A percentile compares a stretch with the other conserved stretches of the same genome.
Evolutionary conservation across 2,888 invertebrate genomes (phyloP).

Genomic region (Drosophila mettleri): DNA sequence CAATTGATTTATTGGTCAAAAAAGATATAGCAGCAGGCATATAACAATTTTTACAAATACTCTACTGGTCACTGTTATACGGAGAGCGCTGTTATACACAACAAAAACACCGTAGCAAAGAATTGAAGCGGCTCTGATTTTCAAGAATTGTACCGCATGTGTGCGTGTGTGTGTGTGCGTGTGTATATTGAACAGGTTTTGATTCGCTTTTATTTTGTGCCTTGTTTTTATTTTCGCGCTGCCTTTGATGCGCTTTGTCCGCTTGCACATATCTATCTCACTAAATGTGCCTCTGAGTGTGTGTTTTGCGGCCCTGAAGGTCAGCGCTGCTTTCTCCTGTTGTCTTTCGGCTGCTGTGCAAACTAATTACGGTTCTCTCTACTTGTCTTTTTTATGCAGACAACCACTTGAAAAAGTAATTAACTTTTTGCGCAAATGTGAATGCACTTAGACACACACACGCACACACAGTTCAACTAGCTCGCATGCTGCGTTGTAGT

Average conservation of each 20-base stretch:
- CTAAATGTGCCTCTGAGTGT: slow-evolving; percentile 6
- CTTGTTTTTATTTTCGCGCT: slow-evolving; percentile 51
- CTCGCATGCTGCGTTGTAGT: slow-evolving; percentile 30
- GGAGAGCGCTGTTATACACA: slow-evolving; percentile 48
- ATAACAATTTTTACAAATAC: slow-evolving; percentile 32
- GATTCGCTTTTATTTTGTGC: slow-evolving; percentile 52
- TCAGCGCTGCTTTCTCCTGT: slow-evolving; percentile 64
- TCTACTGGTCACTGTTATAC: slow-evolving; percentile 44
- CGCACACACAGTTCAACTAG: slow-evolving; percentile 1
- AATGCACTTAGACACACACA: slow-evolving; percentile 45
- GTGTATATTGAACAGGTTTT: slow-evolving; percentile 55
- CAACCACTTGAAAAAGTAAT: slow-evolving; percentile 62
- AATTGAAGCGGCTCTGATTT: slow-evolving; percentile 60
- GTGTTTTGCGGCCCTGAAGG: slow-evolving; percentile 44
- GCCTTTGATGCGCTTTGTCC: slow-evolving; percentile 61
- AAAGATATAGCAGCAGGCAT: slow-evolving; percentile 23
- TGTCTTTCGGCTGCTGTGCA: slow-evolving; percentile 55
- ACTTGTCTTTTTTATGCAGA: slow-evolving; percentile 12
- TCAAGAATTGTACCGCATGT: slow-evolving; percentile 45
- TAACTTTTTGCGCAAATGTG: slow-evolving; percentile 46
- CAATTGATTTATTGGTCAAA: slow-evolving; percentile 45
- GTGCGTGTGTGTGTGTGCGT: slow-evolving; percentile 17
- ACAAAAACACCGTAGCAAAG: slow-evolving; percentile 57
- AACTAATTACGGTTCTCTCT: slow-evolving; percentile 54
- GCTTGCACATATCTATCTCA: slow-evolving; percentile 12